Evolutionary conservation across 1,140 invertebrate genomes (phyloP), one percentile per base, ranked within the genome.

Genomic region (Drosophila sp.): DNA sequence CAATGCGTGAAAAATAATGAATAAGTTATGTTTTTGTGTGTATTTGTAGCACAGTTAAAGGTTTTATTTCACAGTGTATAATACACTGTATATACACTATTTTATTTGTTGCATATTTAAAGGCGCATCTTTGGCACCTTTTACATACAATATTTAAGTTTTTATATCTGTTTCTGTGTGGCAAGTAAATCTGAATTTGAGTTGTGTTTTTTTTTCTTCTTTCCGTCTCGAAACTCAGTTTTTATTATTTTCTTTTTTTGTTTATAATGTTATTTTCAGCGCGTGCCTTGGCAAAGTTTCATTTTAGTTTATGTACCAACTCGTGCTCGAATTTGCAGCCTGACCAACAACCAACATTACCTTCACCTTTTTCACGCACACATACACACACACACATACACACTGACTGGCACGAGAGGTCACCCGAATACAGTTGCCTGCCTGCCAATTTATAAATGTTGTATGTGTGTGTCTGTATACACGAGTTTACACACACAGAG

Each of bases 371-470:
- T 75, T 41, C 70, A 71, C 63, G 40, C 64, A 78, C 61, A 59
- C 62, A 75, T 43, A 66, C 14, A 57, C 46, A 61, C 11, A 70
- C 27, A 50, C 27, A 16, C 21, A 29, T 11, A 21, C 4, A 38
- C 21, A 50, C 45, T 48, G 72, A 72, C 82, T 76, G 78, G 75
- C 76, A 76, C 46, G 63, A 86, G 77, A 86, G 81, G 81, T 86
- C 81, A 86, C 73, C 62, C 65, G 48, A 73, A 67, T 63, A 53
- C 58, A 63, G 58, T 57, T 74, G 64, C 71, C 65, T 71, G 76
- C 64, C 59, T 51, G 77, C 72, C 78, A 87, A 86, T 87, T 87
- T 87, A 87, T 65, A 86, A 82, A 86, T 86, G 75, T 72, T 86
- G 81, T 74, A 70, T 80, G 69, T 62, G 50, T 40, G 46, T 53